Base-by-base conservation (phyloP, 2,113 vertebrate species). In the Riparia riparia region DNA sequence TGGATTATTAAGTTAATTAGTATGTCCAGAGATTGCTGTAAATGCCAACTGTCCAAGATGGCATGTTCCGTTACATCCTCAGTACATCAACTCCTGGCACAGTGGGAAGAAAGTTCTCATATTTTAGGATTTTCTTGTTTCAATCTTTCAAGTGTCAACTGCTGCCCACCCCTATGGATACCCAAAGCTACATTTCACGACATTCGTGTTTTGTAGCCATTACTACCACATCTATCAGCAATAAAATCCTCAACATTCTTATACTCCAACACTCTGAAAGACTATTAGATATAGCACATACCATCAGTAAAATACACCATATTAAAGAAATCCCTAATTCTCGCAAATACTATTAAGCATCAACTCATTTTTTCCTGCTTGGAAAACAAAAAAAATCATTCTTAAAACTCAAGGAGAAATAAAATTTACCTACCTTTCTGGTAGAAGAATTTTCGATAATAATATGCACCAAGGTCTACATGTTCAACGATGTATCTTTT, bases 401-500 rank as follows among this genome's bases (percentile, higher is more conserved):
- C 45, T 24, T 29, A 39, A 64, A 77, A 54, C 21, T 42, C 45
- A 54, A 21, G 12, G 5, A 79, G 29, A 81, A 83, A 79, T 24
- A 85, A 42, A 78, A 20, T 86, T 20, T n/a, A 90, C 98, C 98
- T 96, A 99, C 99, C 99, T 95, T 99, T 98, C 94, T 99, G 98
- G 93, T 98, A 99, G 98, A 99, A 99, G 95, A 99, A 99, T 92
- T 99, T 99, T 84, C 99, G 97, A 50, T 99, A 99, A 95, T 99
- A 99, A 97, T 99, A 99, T 61, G 99, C 98, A 44, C 99, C 99
- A 9, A 99, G 98, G 90, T 99, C 99, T 95, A 99, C 98, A 1
- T 99, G 99, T 86, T 99, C 99, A 92, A 99, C 99, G 0, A 99
- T 99, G 96, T 99, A 99, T 82, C 99, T 98, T 93, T 99, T 99